phyloP scores from a whole-genome alignment of 2,797 vertebrate species.

The Artibeus jamaicensis region DNA sequence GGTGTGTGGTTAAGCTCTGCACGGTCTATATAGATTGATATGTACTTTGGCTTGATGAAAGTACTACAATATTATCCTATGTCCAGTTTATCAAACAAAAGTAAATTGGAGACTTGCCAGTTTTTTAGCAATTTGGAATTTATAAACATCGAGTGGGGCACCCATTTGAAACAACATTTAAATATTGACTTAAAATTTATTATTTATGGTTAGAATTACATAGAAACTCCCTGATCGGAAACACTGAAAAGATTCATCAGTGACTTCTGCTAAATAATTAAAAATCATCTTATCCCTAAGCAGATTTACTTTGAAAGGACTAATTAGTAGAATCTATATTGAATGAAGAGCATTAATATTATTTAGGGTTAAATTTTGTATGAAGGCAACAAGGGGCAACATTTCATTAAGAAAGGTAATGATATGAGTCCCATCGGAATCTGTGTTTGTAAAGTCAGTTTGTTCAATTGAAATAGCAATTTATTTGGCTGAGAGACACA shows the following conservation, averaged over 20 bases:
- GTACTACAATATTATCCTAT: neutral
- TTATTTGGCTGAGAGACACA: constrained; percentile 31
- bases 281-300: neutral
- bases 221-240: neutral
- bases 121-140: neutral
- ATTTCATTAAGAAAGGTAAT: constrained; percentile 24
- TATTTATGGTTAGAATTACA: neutral
- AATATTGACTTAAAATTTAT: neutral
- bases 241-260: neutral
- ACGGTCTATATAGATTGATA: neutral
- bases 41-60: neutral
- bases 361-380: constrained; percentile 38
- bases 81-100: neutral
- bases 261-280: constrained; percentile 14
- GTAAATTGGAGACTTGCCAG: neutral
- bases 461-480: constrained; percentile 10
- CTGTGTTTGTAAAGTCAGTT: neutral
- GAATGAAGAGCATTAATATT: constrained; percentile 21
- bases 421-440: neutral
- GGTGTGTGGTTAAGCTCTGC: neutral
- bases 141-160: neutral
- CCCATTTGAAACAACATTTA: neutral
- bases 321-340: neutral
- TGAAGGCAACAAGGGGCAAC: neutral
- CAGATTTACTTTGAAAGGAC: constrained; percentile 29